These are phyloP conservation scores for Nothocercus nigrocapillus DNA, from an alignment of 2,113 vertebrate genomes.

Conservation along the genomic window DNA sequence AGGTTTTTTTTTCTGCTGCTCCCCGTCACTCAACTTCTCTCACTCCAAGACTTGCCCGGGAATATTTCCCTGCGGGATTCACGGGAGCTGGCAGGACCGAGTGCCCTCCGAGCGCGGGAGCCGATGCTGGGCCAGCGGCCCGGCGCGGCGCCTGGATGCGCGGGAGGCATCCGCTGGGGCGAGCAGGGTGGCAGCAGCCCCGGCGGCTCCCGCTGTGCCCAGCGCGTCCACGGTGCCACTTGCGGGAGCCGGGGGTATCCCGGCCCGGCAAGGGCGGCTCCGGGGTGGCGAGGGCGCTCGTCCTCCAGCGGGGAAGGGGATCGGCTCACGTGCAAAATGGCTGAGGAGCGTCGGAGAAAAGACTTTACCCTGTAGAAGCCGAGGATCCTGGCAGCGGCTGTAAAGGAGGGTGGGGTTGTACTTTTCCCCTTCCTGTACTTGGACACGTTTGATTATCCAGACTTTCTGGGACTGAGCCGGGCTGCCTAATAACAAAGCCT, in stretches of 20 bases:
- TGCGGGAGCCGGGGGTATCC: too few relatives aligned
- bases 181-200: too few relatives aligned
- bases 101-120: accelerated
- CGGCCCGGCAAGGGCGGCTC: too few relatives aligned
- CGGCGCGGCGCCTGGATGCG: too few relatives aligned
- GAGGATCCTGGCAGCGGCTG: slow-evolving; percentile 56
- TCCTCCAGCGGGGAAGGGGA: neutral
- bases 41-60: neutral
- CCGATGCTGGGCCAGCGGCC: too few relatives aligned
- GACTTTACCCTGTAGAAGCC: slow-evolving; percentile 52
- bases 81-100: neutral
- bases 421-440: slow-evolving; percentile 70
- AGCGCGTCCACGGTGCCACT: too few relatives aligned
- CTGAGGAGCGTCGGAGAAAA: slow-evolving; percentile 44
- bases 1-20: slow-evolving; percentile 17
- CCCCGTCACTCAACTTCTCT: neutral
- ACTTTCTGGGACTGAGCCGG: slow-evolving; percentile 60
- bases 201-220: too few relatives aligned
- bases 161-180: too few relatives aligned
- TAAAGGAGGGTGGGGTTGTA: slow-evolving; percentile 59
- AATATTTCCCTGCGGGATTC: neutral
- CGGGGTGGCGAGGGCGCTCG: too few relatives aligned
- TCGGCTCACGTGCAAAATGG: slow-evolving; percentile 45
- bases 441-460: slow-evolving; percentile 68
- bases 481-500: slow-evolving; percentile 64